Conservation (phyloP, 2,113 vertebrate genomes). For the Cynocephalus volans region DNA sequence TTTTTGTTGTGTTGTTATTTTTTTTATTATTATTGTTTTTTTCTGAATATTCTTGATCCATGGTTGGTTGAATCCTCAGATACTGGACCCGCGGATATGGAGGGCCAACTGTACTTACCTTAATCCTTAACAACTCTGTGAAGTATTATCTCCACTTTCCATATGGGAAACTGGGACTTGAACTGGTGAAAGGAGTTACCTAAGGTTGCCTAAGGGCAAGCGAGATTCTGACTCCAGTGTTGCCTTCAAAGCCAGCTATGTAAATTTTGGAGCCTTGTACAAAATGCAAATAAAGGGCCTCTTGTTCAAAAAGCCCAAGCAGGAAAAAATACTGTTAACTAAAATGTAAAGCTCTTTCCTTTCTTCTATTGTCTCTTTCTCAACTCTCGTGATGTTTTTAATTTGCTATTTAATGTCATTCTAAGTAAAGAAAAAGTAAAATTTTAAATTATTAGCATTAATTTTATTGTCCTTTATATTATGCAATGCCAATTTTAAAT, state of each 20-base stretch:
- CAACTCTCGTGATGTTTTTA: background rate
- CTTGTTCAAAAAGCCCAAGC: background rate
- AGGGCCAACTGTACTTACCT: background rate
- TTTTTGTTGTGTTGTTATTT: too few relatives aligned
- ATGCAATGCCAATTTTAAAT: background rate
- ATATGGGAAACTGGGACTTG: background rate
- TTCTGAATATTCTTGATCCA: too few relatives aligned
- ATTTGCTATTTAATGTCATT: background rate
- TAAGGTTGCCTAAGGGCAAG: too few relatives aligned
- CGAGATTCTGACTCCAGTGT: background rate
- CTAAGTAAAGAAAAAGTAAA: slow-evolving; percentile 10
- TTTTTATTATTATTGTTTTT: too few relatives aligned
- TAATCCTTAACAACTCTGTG: background rate
- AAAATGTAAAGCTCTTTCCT: background rate
- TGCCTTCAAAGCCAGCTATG: background rate
- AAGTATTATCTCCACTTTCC: background rate
- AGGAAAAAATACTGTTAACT: background rate
- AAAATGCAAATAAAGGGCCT: background rate
- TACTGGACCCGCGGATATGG: too few relatives aligned
- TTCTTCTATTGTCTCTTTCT: background rate
- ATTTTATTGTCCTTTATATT: background rate
- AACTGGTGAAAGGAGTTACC: background rate
- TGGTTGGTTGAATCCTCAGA: too few relatives aligned
- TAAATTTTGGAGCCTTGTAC: background rate
- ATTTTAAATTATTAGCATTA: background rate